Conservation (phyloP, 2,797 vertebrate species). For the Myotis myotis region DNA sequence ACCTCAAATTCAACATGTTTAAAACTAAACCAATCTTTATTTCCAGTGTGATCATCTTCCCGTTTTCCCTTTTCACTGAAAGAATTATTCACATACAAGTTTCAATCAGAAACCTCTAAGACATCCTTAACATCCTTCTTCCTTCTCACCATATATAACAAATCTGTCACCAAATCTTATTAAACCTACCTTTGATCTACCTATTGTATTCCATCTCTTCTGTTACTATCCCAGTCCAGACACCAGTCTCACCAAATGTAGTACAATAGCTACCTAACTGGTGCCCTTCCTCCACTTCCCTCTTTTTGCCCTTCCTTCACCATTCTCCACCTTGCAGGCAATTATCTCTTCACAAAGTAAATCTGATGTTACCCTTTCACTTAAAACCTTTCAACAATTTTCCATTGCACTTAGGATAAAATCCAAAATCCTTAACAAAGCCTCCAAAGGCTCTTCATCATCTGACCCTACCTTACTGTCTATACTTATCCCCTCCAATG, state of each 20-base stretch:
- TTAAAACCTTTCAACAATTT: slow-evolving; percentile 14
- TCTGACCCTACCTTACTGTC: background rate
- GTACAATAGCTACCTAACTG: background rate
- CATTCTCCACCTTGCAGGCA: background rate
- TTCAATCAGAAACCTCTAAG: background rate
- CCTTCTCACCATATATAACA: slow-evolving; percentile 1
- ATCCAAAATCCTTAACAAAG: slow-evolving; percentile 3
- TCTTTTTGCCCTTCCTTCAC: background rate
- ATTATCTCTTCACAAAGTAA: background rate
- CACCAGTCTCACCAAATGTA: background rate
- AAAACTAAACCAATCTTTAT: slow-evolving; percentile 26
- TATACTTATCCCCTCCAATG: background rate
- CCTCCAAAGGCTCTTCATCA: background rate
- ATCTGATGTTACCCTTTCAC: background rate
- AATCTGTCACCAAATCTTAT: background rate
- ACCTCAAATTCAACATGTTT: background rate
- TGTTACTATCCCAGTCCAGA: background rate
- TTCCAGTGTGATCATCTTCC: background rate
- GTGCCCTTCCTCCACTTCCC: no score
- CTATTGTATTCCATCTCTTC: background rate
- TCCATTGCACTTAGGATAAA: background rate
- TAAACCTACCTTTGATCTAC: background rate
- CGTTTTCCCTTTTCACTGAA: slow-evolving; percentile 12
- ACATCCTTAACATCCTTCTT: background rate
- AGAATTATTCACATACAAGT: background rate